phyloP scores from a whole-genome alignment of 2,113 vertebrate species.

The Rostratula benghalensis region DNA sequence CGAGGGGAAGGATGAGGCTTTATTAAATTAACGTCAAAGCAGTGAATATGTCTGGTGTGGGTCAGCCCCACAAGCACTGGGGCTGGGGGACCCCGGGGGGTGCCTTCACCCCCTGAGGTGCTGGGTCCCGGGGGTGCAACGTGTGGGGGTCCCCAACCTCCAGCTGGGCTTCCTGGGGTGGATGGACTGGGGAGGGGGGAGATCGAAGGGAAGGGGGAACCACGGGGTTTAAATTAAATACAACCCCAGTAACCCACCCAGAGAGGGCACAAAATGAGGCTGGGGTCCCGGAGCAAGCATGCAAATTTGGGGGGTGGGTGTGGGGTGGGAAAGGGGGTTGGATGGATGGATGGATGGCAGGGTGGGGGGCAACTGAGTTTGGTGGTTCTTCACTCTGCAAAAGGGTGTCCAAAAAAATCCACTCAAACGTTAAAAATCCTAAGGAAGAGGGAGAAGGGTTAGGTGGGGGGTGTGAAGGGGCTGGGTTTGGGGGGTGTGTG shows the following conservation, averaged over 20 bases:
- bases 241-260: neutral
- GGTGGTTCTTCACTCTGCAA: neutral
- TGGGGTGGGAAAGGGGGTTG: no score
- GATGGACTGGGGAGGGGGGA: neutral
- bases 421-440: neutral
- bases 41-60: neutral
- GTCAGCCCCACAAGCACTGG: neutral
- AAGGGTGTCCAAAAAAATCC: slow-evolving; percentile 6
- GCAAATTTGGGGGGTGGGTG: neutral
- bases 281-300: neutral
- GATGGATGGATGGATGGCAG: no score
- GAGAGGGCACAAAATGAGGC: neutral
- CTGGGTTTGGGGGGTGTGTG: neutral
- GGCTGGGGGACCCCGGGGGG: neutral
- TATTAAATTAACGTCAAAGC: slow-evolving; percentile 34
- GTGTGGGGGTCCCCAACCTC: neutral
- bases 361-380: rapidly evolving
- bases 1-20: neutral
- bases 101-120: rapidly evolving
- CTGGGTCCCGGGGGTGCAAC: neutral
- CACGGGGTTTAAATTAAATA: slow-evolving; percentile 12
- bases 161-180: neutral
- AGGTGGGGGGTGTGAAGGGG: neutral
- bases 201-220: neutral
- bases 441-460: neutral